phyloP scores from a whole-genome alignment of 2,113 vertebrate genomes.

The Alectura lathami region DNA sequence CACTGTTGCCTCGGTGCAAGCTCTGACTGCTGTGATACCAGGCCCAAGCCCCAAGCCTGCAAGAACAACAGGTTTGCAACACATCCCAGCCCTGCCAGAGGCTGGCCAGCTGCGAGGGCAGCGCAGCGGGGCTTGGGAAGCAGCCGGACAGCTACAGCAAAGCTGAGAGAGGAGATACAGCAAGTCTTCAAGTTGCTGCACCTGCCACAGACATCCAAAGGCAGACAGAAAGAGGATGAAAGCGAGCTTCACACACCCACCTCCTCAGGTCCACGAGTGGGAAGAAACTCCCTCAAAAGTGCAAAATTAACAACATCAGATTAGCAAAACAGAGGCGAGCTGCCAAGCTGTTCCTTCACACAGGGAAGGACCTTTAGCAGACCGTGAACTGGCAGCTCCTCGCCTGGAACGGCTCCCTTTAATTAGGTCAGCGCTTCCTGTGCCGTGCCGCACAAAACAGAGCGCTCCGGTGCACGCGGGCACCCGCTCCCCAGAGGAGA shows the following conservation, averaged over 20 bases:
- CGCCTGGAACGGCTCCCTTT: slow-evolving; percentile 41
- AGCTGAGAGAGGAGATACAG: slow-evolving; percentile 1
- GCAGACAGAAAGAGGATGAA: slow-evolving; percentile 60
- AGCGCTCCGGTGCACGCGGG: background rate
- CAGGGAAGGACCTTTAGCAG: slow-evolving; percentile 43
- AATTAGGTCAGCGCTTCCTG: slow-evolving; percentile 63
- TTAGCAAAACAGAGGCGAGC: slow-evolving; percentile 63
- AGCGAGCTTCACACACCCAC: slow-evolving; percentile 66
- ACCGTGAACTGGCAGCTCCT: slow-evolving; percentile 41
- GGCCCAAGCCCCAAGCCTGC: background rate
- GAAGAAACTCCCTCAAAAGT: slow-evolving; percentile 70
- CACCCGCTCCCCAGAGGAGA: background rate
- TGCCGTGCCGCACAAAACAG: background rate
- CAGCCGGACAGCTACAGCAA: background rate
- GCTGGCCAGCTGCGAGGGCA: background rate
- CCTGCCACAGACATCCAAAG: slow-evolving; percentile 49
- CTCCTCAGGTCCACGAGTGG: slow-evolving; percentile 61
- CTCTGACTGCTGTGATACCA: background rate
- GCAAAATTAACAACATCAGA: slow-evolving; percentile 69
- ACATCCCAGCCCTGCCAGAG: background rate
- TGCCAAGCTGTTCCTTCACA: slow-evolving; percentile 62
- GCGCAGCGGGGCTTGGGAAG: background rate
- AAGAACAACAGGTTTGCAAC: background rate
- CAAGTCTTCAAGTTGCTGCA: background rate
- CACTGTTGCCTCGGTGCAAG: background rate